Evolutionary conservation across 1,140 invertebrate genomes (phyloP), one percentile per base, ranked within the genome.

Genomic region (Aphaenogaster rudis): DNA sequence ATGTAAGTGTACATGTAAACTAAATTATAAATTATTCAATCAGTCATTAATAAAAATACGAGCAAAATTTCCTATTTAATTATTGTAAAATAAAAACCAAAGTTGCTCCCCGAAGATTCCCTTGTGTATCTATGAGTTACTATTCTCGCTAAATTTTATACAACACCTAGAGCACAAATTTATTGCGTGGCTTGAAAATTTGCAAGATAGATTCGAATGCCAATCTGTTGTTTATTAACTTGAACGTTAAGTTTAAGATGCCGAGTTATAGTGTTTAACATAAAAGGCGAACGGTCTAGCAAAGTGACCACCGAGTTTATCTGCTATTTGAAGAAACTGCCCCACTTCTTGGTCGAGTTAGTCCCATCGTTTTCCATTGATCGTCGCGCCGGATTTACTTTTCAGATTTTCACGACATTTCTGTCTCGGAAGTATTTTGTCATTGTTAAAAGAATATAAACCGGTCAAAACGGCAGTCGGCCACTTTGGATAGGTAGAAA

Each of bases 291-390:
- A 76, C 8, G 8, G 1, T 39, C 0, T 64, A 28, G 8, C 1
- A 36, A 4, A 9, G 21, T 21, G 69, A 61, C 39, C 48, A 52
- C 15, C 45, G 28, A 86, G 39, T 87, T 88, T 86, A 88, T 45
- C 81, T 33, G n/a, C 6, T 45, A 13, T 63, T 80, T 66, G 7
- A 74, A 48, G 28, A 15, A 4, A 15, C 17, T 21, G 9, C 6
- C 13, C 4, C 17, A 21, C 5, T 52, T 42, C n/a, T 45, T 39
- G n/a, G 6, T 57, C 33, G 7, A 57, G 74, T 71, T 67, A 78
- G 50, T 78, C 71, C 33, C 28, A 71, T 52, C 33, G 3, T 76
- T 76, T 84, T 76, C n/a, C 28, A 39, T 45, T 52, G 21, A 21
- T 64, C 28, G 33, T 50, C 36, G 3, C 7, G 4, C 3, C n/a